A percentile compares a stretch with the other conserved stretches of the same genome.
Conservation (phyloP, 2,888 invertebrate species). For the Caenorhabditis sp. region DNA sequence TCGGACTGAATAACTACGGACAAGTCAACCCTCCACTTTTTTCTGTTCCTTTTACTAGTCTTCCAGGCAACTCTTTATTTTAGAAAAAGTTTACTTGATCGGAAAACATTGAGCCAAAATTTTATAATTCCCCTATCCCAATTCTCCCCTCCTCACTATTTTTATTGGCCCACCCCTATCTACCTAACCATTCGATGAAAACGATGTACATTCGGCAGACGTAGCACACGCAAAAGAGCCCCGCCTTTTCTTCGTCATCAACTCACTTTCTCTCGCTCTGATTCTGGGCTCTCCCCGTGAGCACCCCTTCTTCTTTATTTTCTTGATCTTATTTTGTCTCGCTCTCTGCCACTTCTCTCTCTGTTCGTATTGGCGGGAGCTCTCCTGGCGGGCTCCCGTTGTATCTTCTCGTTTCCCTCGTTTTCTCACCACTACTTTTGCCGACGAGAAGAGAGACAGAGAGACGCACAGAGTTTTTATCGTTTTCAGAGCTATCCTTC, state of each 20-base stretch:
- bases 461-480: slow-evolving; percentile 40
- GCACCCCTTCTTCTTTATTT: slow-evolving; percentile 30
- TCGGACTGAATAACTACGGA: no score
- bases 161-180: slow-evolving; percentile 14
- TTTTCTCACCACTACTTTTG: slow-evolving; percentile 39
- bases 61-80: no score
- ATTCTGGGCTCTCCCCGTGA: not conserved
- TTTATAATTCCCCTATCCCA: no score
- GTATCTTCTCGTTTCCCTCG: slow-evolving; percentile 27
- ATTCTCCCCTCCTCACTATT: not conserved
- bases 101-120: no score
- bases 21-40: no score
- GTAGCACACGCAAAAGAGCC: slow-evolving; percentile 18
- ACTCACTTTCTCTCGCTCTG: slow-evolving; percentile 13
- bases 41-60: no score
- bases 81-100: no score
- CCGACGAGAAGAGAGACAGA: slow-evolving; percentile 13
- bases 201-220: slow-evolving; percentile 23
- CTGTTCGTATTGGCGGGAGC: slow-evolving; percentile 11
- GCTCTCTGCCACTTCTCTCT: slow-evolving; percentile 20
- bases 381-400: slow-evolving; percentile 43
- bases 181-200: slow-evolving; percentile 9
- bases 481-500: slow-evolving; percentile 63
- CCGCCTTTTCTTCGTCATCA: slow-evolving; percentile 46
- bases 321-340: slow-evolving; percentile 40